Evolutionary conservation across 2,113 vertebrate species (phyloP).

Genomic region (Chloebia gouldiae): DNA sequence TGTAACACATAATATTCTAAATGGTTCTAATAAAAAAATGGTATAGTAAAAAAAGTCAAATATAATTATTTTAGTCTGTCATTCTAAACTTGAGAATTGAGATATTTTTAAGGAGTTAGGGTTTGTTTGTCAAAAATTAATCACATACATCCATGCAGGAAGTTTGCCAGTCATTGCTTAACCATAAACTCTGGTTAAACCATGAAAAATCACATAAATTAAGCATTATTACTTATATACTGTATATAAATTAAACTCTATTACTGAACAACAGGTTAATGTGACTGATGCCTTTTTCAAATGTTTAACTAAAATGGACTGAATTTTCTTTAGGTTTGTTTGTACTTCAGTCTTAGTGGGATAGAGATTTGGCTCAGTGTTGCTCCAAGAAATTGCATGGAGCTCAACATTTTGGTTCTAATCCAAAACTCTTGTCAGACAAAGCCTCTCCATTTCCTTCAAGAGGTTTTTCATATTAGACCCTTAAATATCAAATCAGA

Average conservation of each 20-base stretch:
- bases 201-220: neutral
- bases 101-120: neutral
- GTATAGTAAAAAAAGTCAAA: neutral
- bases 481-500: neutral
- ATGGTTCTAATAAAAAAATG: neutral
- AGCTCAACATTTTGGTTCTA: neutral
- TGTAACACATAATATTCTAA: neutral
- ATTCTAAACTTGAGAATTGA: neutral
- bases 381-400: neutral
- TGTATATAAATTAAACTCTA: neutral
- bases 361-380: neutral
- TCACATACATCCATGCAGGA: neutral
- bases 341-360: neutral
- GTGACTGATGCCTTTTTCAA: neutral
- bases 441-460: neutral
- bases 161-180: neutral
- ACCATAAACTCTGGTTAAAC: neutral
- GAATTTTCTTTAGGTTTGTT: neutral
- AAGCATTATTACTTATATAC: neutral
- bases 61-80: neutral
- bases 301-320: neutral
- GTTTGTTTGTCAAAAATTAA: neutral
- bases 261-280: neutral
- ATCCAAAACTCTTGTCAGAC: neutral
- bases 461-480: neutral